Base-by-base conservation (phyloP, 2,113 vertebrate species). In the Nerophis lumbriciformis region DNA sequence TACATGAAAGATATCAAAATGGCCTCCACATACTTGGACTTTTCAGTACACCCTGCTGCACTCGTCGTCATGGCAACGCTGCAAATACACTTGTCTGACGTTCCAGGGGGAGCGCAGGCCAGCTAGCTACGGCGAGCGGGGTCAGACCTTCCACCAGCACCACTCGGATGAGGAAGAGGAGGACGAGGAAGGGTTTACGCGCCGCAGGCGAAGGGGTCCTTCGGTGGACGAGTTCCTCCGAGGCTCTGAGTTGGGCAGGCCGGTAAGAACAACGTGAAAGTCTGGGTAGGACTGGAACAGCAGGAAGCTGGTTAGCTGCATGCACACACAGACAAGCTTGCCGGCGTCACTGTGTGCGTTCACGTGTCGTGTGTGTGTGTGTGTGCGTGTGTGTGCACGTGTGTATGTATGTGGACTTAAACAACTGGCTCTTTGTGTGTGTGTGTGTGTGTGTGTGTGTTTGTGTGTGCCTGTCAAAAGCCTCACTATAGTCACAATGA, bases 171-270 rank as follows among this genome's bases (percentile, higher is more conserved):
- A 97, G 90, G 96, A 95, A 0, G 94, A 94, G 0, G 91, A 92
- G 61, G 95, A 94, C 42, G 94, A 94, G 70, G 94, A 96, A 5
- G 92, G 93, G 2, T 94, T 92, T 0, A 89, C 90, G 0, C 90
- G 89, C 0, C 88, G 90, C 63, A 92, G 88, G 72, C 84, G 95
- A 45, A 92, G 91, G 64, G 94, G 93, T 10, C 89, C 92, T 2
- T 97, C 96, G 0, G 95, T 99, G 0, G 96, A 99, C 1, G 97
- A 99, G 63, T 99, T 99, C 76, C 92, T 99, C 55, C 90, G 92
- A 63, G 96, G 94, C 6, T 97, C 96, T 0, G 95, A 98, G 54
- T 90, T 98, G 0, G 95, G 95, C 37, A 93, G 94, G 82, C 97
- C 92, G 88, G 96, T 97, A 83, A 86, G 90, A 69, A 54, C 28